These are phyloP conservation scores for Melanophora roralis DNA, from an alignment of 2,888 invertebrate species.

Conservation along the genomic window DNA sequence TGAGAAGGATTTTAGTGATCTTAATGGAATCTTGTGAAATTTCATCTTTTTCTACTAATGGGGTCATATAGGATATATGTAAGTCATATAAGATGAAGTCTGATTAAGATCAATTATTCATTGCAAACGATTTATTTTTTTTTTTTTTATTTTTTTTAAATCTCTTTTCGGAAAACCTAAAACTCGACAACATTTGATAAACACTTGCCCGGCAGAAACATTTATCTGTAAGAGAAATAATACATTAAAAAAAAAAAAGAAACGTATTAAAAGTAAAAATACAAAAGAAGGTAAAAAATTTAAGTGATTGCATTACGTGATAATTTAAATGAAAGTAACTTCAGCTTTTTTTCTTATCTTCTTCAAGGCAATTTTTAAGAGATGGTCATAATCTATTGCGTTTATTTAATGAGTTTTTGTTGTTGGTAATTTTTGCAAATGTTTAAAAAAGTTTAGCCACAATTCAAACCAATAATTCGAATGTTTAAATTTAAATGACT, in stretches of 20 bases:
- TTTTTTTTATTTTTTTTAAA: neutral
- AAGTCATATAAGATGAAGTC: conserved; percentile 32
- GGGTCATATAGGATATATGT: conserved; percentile 38
- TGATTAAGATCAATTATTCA: conserved; percentile 21
- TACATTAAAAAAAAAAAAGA: conserved; percentile 4
- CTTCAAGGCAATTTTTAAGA: neutral
- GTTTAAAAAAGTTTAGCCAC: neutral
- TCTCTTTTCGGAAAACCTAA: conserved; percentile 7
- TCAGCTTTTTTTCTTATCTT: conserved; percentile 14
- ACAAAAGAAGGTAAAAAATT: conserved; percentile 9
- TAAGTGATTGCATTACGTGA: conserved; percentile 54
- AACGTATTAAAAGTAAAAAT: conserved; percentile 16
- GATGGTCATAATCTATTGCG: conserved; percentile 32
- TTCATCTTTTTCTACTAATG: conserved; percentile 23
- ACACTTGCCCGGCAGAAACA: neutral
- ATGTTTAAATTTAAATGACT: conserved; percentile 5
- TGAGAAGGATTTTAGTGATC: neutral
- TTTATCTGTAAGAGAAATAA: neutral
- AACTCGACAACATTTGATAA: conserved; percentile 12
- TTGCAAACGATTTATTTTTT: neutral
- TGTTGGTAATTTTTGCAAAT: neutral
- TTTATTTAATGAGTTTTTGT: conserved; percentile 37
- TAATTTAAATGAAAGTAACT: conserved; percentile 52
- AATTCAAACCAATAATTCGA: conserved; percentile 31
- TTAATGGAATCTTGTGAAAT: conserved; percentile 27